Percentiles rank a stretch among this genome's conserved stretches.
Conservation (phyloP, 1,140 invertebrate species). For the Diachasma alloeum region DNA sequence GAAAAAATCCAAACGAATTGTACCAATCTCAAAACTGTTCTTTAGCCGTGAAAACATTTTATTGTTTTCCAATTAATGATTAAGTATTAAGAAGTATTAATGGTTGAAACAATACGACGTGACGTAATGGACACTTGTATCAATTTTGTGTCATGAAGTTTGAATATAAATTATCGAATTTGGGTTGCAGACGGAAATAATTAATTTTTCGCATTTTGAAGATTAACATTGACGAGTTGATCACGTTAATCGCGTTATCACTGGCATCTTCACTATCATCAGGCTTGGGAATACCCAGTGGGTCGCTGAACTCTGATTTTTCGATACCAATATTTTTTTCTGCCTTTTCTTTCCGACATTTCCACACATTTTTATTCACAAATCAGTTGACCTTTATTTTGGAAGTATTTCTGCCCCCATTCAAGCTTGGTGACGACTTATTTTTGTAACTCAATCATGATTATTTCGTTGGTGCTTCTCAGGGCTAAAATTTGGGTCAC, state of each 20-base stretch:
- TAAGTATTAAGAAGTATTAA: not conserved
- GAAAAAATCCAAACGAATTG: not conserved
- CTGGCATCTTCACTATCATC: not conserved
- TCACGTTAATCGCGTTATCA: not conserved
- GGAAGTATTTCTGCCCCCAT: not conserved
- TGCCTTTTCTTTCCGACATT: not conserved
- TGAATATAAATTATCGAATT: not conserved
- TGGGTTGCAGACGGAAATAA: not conserved
- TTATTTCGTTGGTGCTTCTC: not conserved
- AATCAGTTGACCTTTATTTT: not conserved
- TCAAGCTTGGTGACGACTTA: not conserved
- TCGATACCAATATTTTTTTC: not conserved
- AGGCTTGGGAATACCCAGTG: not conserved
- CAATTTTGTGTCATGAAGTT: not conserved
- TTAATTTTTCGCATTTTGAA: not conserved
- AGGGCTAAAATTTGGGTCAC: conserved; percentile 1
- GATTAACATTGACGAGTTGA: not conserved
- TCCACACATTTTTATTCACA: not conserved
- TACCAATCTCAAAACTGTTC: not conserved
- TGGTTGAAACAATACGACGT: not conserved
- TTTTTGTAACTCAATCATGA: not conserved
- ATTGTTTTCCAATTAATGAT: not conserved
- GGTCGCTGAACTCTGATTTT: not conserved
- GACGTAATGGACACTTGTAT: not conserved
- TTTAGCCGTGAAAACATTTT: not conserved